phyloP scores from a whole-genome alignment of 2,113 vertebrate species.

The Nyctibius bracteatus region DNA sequence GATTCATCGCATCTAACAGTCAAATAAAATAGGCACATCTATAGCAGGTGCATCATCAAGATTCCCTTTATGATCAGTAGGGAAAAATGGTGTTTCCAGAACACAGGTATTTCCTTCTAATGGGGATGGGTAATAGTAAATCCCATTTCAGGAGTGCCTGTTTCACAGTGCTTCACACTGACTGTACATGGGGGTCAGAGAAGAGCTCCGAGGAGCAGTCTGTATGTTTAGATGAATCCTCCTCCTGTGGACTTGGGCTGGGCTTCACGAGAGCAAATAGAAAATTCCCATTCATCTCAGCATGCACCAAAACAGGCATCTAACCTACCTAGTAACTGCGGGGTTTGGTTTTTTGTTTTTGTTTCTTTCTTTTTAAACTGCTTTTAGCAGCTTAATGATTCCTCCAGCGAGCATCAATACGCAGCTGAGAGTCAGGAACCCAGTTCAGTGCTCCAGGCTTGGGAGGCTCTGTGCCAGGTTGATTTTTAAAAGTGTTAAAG shows the following conservation, averaged over 20 bases:
- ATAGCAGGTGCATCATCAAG: rapidly evolving
- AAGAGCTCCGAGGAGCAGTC: not conserved
- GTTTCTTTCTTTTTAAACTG: not conserved
- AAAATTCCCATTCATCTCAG: not conserved
- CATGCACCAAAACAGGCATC: not conserved
- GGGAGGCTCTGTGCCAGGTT: not conserved
- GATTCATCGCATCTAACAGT: not conserved
- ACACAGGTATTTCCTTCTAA: not conserved
- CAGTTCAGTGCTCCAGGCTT: not conserved
- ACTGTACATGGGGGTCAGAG: not conserved
- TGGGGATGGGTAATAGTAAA: not conserved
- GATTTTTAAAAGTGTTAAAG: not conserved
- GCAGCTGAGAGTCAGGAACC: not conserved
- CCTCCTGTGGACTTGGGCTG: not conserved
- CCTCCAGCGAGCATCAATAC: not conserved
- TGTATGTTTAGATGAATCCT: not conserved
- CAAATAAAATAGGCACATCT: not conserved
- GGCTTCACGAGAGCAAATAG: not conserved
- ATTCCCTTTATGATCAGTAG: not conserved
- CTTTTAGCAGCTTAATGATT: not conserved
- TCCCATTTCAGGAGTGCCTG: not conserved
- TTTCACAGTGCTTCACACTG: not conserved
- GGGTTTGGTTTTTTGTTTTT: rapidly evolving
- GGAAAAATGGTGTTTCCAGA: not conserved
- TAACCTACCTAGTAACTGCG: not conserved